Evolutionary conservation across 1,140 invertebrate genomes (phyloP).

Genomic region (Batillaria attramentaria): DNA sequence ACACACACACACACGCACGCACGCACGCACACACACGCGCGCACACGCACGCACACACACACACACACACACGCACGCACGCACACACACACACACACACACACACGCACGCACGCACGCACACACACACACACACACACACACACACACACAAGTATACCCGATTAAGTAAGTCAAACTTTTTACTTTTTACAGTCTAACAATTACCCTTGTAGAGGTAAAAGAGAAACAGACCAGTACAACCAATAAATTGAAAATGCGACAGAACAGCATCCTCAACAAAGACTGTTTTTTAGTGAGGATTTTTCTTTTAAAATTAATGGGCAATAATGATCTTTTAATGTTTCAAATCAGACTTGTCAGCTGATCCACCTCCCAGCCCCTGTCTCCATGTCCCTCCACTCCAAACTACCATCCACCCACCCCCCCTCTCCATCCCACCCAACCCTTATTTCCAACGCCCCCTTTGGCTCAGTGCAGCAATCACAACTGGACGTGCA

Average conservation of each 20-base stretch:
- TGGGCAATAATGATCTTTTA: too few relatives aligned
- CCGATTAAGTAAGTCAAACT: background rate
- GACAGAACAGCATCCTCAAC: too few relatives aligned
- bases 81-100: background rate
- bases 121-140: background rate
- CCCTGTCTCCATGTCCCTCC: too few relatives aligned
- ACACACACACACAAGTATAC: background rate
- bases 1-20: background rate
- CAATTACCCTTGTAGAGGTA: background rate
- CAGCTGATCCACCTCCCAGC: too few relatives aligned
- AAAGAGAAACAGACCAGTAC: background rate
- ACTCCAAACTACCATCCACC: too few relatives aligned
- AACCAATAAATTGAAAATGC: background rate
- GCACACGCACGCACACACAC: background rate
- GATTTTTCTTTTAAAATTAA: too few relatives aligned
- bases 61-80: constrained; percentile 9
- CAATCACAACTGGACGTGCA: too few relatives aligned
- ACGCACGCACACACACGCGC: background rate
- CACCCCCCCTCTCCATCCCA: too few relatives aligned
- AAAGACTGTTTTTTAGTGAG: too few relatives aligned
- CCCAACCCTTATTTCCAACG: too few relatives aligned
- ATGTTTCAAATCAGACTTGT: too few relatives aligned
- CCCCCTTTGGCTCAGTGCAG: too few relatives aligned
- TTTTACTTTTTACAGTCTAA: background rate
- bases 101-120: background rate